Percentiles rank a stretch among this genome's conserved stretches.
Conservation (phyloP, 2,113 vertebrate species). For the Bettongia penicillata region DNA sequence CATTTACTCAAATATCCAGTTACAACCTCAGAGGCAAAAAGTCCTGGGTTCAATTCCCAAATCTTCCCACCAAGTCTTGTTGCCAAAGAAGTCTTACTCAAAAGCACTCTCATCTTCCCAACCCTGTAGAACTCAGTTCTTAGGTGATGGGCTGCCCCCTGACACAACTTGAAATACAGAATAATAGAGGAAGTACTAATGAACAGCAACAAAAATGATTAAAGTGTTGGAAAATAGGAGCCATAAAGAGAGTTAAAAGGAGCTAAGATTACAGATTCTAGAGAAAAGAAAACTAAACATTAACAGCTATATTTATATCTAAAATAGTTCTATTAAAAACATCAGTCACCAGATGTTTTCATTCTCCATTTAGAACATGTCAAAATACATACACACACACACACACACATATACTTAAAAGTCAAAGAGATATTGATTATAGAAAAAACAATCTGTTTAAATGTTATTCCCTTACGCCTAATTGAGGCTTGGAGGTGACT, state of each 20-base stretch:
- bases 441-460: not conserved
- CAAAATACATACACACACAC: not conserved
- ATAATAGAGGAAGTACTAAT: not conserved
- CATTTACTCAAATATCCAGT: too few species aligned
- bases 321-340: not conserved
- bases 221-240: not conserved
- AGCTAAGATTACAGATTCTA: not conserved
- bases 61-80: not conserved
- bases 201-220: not conserved
- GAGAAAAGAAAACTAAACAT: not conserved
- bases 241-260: constrained; percentile 7
- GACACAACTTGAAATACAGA: not conserved
- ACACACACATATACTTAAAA: too few species aligned
- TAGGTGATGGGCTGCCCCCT: not conserved
- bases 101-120: not conserved
- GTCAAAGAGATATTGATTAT: not conserved
- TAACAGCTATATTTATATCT: not conserved
- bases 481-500: not conserved
- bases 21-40: too few species aligned
- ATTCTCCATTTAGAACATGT: not conserved
- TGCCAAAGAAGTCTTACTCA: not conserved
- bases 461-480: not conserved
- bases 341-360: not conserved
- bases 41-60: too few species aligned
- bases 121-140: not conserved